Evolutionary conservation across 2,113 vertebrate genomes (phyloP).

Genomic region (Chunga burmeisteri): DNA sequence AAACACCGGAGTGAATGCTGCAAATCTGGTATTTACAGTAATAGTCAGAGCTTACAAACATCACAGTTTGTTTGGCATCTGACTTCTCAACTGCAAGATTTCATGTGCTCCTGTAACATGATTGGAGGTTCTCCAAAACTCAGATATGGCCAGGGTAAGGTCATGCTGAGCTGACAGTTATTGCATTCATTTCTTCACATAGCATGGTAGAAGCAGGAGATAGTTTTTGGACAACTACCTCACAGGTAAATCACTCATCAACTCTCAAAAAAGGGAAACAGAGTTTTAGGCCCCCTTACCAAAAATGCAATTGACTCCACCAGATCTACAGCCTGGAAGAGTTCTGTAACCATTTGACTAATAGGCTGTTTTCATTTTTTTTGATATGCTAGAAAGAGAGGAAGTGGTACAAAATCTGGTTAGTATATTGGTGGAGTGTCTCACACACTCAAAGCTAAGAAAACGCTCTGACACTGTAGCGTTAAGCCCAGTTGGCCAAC

Average conservation of each 20-base stretch:
- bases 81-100: not conserved
- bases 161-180: not conserved
- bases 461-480: not conserved
- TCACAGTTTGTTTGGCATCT: not conserved
- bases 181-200: not conserved
- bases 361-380: not conserved
- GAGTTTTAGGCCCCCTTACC: not conserved
- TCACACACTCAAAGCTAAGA: not conserved
- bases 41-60: not conserved
- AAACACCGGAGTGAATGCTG: not conserved
- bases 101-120: not conserved
- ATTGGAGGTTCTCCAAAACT: not conserved
- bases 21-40: not conserved
- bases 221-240: not conserved
- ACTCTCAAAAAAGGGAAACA: rapidly evolving
- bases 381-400: rapidly evolving
- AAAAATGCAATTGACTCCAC: not conserved
- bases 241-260: not conserved
- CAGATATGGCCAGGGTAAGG: not conserved
- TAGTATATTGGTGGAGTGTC: rapidly evolving
- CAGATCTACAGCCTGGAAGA: not conserved
- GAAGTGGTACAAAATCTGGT: not conserved
- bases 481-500: not conserved
- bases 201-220: not conserved
- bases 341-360: not conserved